phyloP scores from a whole-genome alignment of 92 coral and sea anemone genomes.

The Galaxea fascicularis region DNA sequence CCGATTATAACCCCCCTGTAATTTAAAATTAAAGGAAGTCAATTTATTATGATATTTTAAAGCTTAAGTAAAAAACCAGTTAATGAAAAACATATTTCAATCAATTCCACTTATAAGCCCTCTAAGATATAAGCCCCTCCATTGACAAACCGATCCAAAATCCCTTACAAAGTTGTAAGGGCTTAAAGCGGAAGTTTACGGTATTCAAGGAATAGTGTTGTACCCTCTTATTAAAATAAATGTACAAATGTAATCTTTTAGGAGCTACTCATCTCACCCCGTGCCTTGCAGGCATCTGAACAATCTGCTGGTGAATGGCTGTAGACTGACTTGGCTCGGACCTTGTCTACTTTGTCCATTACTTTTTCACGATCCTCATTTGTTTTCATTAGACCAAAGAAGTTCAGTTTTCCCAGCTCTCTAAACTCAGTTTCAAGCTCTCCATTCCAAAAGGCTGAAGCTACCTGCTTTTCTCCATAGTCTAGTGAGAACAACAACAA shows the following conservation, averaged over 20 bases:
- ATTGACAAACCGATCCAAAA: too few species aligned
- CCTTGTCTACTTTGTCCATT: conserved; percentile 45
- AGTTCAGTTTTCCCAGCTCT: conserved; percentile 30
- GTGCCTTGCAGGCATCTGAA: conserved; percentile 57
- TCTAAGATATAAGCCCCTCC: too few species aligned
- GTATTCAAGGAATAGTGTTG: conserved; percentile 10
- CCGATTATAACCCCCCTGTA: too few species aligned
- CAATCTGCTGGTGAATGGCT: too few species aligned
- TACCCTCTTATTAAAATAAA: background rate
- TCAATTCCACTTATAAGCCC: too few species aligned
- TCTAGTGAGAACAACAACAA: background rate
- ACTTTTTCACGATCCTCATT: conserved; percentile 49
- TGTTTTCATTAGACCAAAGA: conserved; percentile 15
- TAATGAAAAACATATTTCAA: too few species aligned
- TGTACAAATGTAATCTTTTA: background rate
- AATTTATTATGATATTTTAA: too few species aligned
- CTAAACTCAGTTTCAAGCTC: conserved; percentile 38
- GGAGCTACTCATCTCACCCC: conserved; percentile 25
- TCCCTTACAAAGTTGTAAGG: too few species aligned
- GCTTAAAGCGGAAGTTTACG: too few species aligned
- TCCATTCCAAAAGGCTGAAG: conserved; percentile 55
- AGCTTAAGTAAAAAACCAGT: too few species aligned
- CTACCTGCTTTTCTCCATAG: conserved; percentile 60
- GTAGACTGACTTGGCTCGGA: conserved; percentile 47
- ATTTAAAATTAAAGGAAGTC: too few species aligned